Conservation (phyloP, 2,888 invertebrate species). For the Himalopsyche kuldschensis region DNA sequence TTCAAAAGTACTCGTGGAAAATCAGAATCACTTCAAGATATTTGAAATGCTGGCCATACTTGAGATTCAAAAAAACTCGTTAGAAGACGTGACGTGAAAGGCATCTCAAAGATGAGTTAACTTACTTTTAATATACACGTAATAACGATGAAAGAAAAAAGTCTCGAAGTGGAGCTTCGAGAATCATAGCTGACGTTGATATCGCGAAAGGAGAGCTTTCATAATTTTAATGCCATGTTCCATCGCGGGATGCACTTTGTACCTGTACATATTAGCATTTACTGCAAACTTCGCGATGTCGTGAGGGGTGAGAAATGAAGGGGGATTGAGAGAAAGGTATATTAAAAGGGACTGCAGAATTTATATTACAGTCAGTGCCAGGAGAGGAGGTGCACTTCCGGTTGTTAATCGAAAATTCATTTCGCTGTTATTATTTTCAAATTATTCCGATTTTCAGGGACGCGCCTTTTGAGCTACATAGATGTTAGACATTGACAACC, state of each 20-base stretch:
- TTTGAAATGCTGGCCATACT: no score
- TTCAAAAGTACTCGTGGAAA: no score
- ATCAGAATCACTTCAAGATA: no score
- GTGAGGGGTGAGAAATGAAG: background rate
- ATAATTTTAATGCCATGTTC: background rate
- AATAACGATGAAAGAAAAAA: background rate
- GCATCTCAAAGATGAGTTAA: background rate
- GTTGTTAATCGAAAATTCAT: background rate
- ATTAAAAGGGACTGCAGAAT: background rate
- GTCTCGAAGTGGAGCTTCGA: background rate
- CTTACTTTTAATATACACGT: background rate
- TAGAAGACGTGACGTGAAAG: background rate
- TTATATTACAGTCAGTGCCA: background rate
- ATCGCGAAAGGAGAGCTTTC: background rate
- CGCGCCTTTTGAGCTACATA: background rate
- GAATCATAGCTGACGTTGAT: background rate
- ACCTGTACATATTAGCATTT: slow-evolving; percentile 7
- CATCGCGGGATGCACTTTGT: background rate
- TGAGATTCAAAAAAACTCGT: background rate
- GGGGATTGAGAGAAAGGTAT: background rate
- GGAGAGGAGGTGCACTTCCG: background rate
- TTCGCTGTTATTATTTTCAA: background rate
- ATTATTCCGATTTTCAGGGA: background rate
- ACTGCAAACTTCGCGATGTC: slow-evolving; percentile 11
- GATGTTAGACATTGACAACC: no score